Percentiles rank a stretch among this genome's conserved stretches.
phyloP scores from a whole-genome alignment of 1,140 invertebrate species.

The Drosophila gunungcola region DNA sequence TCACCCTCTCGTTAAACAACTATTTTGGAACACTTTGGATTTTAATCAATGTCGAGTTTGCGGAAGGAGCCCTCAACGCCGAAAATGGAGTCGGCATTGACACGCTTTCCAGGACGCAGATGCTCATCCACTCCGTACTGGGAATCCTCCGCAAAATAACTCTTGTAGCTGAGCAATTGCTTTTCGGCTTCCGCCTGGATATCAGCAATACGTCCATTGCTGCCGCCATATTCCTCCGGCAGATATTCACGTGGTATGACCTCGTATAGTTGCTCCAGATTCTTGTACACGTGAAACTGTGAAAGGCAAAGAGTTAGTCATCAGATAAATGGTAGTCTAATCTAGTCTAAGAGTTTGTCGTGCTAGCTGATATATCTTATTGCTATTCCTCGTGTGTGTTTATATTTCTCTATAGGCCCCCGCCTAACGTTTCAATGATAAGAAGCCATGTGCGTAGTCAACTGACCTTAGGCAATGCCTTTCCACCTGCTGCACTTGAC shows the following conservation, averaged over 20 bases:
- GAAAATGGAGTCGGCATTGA: conserved; percentile 85
- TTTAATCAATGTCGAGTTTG: conserved; percentile 75
- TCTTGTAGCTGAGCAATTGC: conserved; percentile 84
- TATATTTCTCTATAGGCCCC: not conserved
- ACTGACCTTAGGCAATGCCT: conserved; percentile 38
- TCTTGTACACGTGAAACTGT: conserved; percentile 86
- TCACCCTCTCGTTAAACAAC: not conserved
- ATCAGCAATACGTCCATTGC: conserved; percentile 84
- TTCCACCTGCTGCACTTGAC: conserved; percentile 5
- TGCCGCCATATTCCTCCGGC: conserved; percentile 87
- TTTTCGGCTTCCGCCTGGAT: conserved; percentile 85
- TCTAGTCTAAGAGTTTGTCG: no score
- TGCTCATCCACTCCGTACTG: conserved; percentile 86
- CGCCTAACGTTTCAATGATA: conserved; percentile 12
- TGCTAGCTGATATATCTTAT: conserved; percentile 2
- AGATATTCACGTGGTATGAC: conserved; percentile 85
- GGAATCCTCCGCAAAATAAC: conserved; percentile 85
- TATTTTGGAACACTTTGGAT: conserved; percentile 16
- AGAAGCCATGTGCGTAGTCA: not conserved
- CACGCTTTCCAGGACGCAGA: conserved; percentile 85
- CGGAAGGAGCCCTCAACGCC: conserved; percentile 87
- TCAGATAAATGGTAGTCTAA: not conserved
- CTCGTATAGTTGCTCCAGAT: conserved; percentile 80
- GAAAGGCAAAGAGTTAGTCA: conserved; percentile 4
- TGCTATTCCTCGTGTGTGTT: not conserved